A percentile compares a stretch with the other conserved stretches of the same genome.
Evolutionary conservation across 2,888 invertebrate species (phyloP).

Genomic region (Agrochola litura): DNA sequence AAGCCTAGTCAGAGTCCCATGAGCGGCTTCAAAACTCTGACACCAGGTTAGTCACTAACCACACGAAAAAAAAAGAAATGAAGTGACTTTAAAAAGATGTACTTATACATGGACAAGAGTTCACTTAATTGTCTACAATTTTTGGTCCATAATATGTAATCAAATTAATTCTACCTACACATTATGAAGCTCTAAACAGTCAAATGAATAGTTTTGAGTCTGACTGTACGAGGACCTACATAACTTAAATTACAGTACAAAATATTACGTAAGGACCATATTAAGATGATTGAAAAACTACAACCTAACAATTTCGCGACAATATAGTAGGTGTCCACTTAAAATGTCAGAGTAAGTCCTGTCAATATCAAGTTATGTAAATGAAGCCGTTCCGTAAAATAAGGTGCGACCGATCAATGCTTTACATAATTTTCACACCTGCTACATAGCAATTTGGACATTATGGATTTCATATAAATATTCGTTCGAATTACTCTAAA

Average conservation of each 20-base stretch:
- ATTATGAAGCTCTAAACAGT: not conserved
- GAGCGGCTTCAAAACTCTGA: too few relatives aligned
- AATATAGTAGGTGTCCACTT: slow-evolving; percentile 47
- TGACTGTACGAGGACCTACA: too few relatives aligned
- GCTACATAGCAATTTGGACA: slow-evolving; percentile 16
- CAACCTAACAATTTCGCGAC: slow-evolving; percentile 18
- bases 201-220: not conserved
- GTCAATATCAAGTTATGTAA: slow-evolving; percentile 75
- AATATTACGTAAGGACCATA: not conserved
- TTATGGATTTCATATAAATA: slow-evolving; percentile 22
- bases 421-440: slow-evolving; percentile 70
- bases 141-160: too few relatives aligned
- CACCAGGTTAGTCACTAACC: too few relatives aligned
- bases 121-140: not conserved
- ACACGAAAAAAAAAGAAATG: too few relatives aligned
- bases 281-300: slow-evolving; percentile 45
- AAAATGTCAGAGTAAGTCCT: slow-evolving; percentile 72
- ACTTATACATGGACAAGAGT: not conserved
- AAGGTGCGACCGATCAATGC: slow-evolving; percentile 64
- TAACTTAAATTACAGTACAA: not conserved
- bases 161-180: too few relatives aligned
- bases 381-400: slow-evolving; percentile 64
- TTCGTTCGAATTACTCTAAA: not conserved
- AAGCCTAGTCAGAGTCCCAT: too few relatives aligned
- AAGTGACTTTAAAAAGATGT: not conserved